These are phyloP conservation scores for Lytechinus pictus DNA, from an alignment of 35 echinoderm and acorn worm genomes.

Conservation along the genomic window DNA sequence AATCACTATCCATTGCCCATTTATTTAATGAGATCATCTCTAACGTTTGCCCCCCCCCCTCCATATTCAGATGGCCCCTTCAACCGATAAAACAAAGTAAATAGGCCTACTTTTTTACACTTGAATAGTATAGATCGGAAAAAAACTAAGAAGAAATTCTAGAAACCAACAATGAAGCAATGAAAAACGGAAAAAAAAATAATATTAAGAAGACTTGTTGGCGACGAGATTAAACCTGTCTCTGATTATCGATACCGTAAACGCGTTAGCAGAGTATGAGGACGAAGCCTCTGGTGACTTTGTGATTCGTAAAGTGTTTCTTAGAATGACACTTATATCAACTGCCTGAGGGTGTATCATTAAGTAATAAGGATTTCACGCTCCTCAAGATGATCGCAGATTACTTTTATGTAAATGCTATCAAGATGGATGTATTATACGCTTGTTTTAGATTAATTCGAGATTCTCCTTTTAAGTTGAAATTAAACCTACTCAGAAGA, in stretches of 20 bases:
- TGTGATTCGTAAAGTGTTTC: background rate
- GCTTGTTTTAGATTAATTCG: background rate
- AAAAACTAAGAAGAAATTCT: too few species aligned
- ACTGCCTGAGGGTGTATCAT: background rate
- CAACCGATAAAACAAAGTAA: too few species aligned
- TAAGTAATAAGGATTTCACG: background rate
- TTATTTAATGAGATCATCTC: too few species aligned
- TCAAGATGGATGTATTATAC: background rate
- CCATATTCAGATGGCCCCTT: too few species aligned
- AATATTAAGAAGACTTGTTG: background rate
- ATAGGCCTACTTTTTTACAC: too few species aligned
- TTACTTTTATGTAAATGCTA: constrained; percentile 7
- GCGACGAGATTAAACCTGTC: background rate
- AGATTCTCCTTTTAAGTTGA: too few species aligned
- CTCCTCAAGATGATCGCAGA: background rate
- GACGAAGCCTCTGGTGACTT: background rate
- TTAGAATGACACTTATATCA: background rate
- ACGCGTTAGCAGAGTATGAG: background rate
- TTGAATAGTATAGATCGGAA: too few species aligned
- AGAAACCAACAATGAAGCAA: too few species aligned
- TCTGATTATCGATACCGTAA: background rate
- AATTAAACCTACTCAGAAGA: too few species aligned
- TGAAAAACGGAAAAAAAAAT: too few species aligned
- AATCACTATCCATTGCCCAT: too few species aligned
- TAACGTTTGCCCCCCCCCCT: too few species aligned